Base-by-base conservation (phyloP, 2,797 vertebrate genomes). In the Cynopterus sphinx region DNA sequence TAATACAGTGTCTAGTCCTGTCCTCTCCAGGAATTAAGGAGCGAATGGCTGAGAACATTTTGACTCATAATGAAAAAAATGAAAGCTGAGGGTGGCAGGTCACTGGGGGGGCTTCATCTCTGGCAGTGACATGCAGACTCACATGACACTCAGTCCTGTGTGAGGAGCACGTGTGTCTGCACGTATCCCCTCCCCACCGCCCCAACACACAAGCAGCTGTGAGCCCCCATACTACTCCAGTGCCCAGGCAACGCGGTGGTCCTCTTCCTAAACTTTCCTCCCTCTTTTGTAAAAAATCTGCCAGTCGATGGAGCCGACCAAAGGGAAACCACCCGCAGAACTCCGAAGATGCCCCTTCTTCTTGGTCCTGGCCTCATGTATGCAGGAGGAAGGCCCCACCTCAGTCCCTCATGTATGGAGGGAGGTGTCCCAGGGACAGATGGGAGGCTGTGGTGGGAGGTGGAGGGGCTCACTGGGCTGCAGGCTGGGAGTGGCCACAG, bases 401-500 rank as follows among this genome's bases (percentile, higher is more conserved):
- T 85, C 41, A 1, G 11, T 94, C 65, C 49, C 28, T 71, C 33
- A 33, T 33, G 33, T 33, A 33, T 55, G 82, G 33, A 55, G 39
- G 28, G 16, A 55, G 74, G 24, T 3, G 22, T 24, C 26, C 33
- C 24, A 9, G 8, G 21, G 33, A 26, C 24, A 10, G 22, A n/a
- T 53, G 26, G 78, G 9, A 49, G 65, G 49, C 31, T 9, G 8
- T n/a, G 55, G 33, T 46, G 53, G 78, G 13, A 46, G 15, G 43
- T 0, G 0, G 53, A 65, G 67, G 36, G 63, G 17, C 31, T 97
- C 88, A 95, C 26, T 85, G 93, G 41, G 87, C 43, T 24, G 71
- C 85, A 49, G 97, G 67, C 79, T 98, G 98, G 75, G 98, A 98
- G 93, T 98, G 98, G 46, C 97, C 93, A 41, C 98, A 98, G 57